Evolutionary conservation across 2,113 vertebrate genomes (phyloP), one percentile per base, ranked within the genome.

Genomic region (Nibea coibor): DNA sequence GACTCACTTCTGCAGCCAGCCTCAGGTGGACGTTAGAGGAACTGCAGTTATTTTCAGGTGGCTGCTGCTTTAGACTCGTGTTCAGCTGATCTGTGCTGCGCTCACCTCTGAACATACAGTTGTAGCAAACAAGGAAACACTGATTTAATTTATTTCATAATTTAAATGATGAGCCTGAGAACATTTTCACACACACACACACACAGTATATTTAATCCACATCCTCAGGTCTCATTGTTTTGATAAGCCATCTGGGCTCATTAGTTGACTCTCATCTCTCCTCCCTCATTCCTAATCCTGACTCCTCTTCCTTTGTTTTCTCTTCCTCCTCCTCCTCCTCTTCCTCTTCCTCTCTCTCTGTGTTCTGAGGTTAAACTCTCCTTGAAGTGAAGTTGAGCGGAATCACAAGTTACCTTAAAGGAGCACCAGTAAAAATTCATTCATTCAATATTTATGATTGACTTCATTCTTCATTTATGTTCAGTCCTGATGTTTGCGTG

Each of bases 211-310:
- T 64, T 11, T 75, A 81, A 85, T 76, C 70, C 51, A 0, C 24
- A 3, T n/a, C 17, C n/a, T 63, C 48, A 43, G 42, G 12, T 62
- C 10, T 0, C 4, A 2, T 3, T 47, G 31, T 70, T 65, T 58
- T 51, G 24, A 4, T 69, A 64, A 84, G 63, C 82, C 69, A 48
- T 69, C 76, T 51, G 82, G 64, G 75, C 70, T 79, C 71, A 79
- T 84, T 79, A 84, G 70, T 51, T 57, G n/a, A 3, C 63, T 19
- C 62, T 57, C 65, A 5, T 31, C 31, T 31, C 31, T 31, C 31
- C 31, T 31, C 31, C 31, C 31, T 31, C 31, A 4, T 3, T 28
- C 26, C 57, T 31, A 9, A 9, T 26, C 42, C 4, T 20, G 1
- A 51, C 48, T 51, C 42, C 15, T 71, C 61, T 6, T 28, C 53